phyloP scores from a whole-genome alignment of 2,797 vertebrate species.

The Darevskia mixta region DNA sequence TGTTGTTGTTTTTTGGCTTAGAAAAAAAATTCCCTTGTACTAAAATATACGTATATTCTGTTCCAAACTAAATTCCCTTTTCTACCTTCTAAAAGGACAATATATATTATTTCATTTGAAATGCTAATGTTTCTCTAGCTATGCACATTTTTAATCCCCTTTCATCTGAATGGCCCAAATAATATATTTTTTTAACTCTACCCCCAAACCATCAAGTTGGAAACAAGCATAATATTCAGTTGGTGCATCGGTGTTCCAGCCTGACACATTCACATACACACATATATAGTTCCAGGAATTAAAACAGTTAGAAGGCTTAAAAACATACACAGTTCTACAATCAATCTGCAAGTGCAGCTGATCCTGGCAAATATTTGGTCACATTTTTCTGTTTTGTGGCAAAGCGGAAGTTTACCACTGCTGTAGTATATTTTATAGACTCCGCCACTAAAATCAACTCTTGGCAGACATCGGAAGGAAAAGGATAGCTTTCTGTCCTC shows the following conservation, averaged over 20 bases:
- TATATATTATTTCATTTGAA: constrained; percentile 58
- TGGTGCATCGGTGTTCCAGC: not conserved
- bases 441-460: constrained; percentile 77
- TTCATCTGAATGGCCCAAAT: constrained; percentile 57
- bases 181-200: constrained; percentile 64
- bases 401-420: not conserved
- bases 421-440: constrained; percentile 7
- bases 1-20: constrained; percentile 41
- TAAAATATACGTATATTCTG: constrained; percentile 24
- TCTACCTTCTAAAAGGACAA: constrained; percentile 55
- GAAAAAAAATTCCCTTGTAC: constrained; percentile 43
- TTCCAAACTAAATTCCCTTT: constrained; percentile 46
- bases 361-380: constrained; percentile 57
- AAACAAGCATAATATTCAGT: constrained; percentile 46
- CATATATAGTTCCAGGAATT: constrained; percentile 20
- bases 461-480: constrained; percentile 97
- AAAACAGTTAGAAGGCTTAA: constrained; percentile 38
- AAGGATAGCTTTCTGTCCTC: constrained; percentile 97
- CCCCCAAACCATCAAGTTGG: constrained; percentile 33
- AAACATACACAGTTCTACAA: constrained; percentile 47
- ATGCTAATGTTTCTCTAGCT: constrained; percentile 54
- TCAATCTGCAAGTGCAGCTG: constrained; percentile 55
- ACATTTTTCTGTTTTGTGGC: constrained; percentile 49
- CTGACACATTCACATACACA: not conserved
- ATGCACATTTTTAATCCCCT: constrained; percentile 53